Evolutionary conservation across 2,797 vertebrate species (phyloP).

Genomic region (Danio choprae): DNA sequence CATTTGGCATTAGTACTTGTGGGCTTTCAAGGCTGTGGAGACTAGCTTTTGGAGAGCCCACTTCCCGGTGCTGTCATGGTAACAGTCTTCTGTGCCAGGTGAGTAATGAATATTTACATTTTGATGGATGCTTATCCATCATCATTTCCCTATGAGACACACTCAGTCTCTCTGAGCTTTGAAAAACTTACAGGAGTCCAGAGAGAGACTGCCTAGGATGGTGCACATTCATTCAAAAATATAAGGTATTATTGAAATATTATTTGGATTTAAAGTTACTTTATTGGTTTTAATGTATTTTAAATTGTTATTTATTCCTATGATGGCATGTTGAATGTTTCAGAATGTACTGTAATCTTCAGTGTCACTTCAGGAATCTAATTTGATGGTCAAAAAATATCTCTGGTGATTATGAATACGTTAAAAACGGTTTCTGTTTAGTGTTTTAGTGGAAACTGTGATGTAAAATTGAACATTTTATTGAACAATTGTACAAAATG

Average conservation of each 20-base stretch:
- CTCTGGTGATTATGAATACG: background rate
- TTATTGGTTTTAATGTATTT: too few species aligned
- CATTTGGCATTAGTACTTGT: slow-evolving; percentile 38
- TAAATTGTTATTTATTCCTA: background rate
- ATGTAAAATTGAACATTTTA: too few species aligned
- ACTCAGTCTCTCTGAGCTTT: slow-evolving; percentile 1
- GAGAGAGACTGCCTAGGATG: background rate
- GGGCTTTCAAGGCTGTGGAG: slow-evolving; percentile 41
- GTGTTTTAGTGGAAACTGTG: background rate
- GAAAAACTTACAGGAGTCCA: background rate
- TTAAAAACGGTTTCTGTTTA: background rate
- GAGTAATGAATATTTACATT: slow-evolving; percentile 46
- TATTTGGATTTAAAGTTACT: too few species aligned
- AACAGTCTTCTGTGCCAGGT: slow-evolving; percentile 32
- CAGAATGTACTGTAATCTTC: background rate
- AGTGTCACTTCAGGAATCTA: background rate
- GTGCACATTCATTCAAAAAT: background rate
- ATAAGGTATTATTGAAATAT: too few species aligned
- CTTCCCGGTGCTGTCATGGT: slow-evolving; percentile 36
- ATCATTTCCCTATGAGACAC: background rate
- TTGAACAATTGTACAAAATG: too few species aligned
- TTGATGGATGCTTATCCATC: slow-evolving; percentile 38
- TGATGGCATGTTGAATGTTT: background rate
- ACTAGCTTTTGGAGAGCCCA: slow-evolving; percentile 39
- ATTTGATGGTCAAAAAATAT: background rate